phyloP scores from a whole-genome alignment of 2,113 vertebrate species.

The Pelodiscus sinensis region DNA sequence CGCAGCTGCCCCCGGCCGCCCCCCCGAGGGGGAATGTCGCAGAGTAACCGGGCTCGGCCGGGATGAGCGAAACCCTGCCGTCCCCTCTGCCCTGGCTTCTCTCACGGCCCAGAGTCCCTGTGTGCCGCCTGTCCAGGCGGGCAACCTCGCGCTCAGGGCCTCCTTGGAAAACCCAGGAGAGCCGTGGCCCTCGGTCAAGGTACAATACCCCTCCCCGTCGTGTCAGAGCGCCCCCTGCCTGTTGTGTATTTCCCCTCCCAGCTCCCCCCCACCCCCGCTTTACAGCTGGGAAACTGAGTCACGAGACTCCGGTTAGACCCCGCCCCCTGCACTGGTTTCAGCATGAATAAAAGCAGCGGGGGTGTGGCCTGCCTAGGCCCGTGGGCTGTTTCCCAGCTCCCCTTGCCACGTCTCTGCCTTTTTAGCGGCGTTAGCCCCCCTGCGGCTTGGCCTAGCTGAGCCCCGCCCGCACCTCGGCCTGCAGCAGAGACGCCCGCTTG shows the following conservation, averaged over 20 bases:
- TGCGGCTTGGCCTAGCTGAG: not conserved
- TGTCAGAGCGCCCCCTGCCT: not conserved
- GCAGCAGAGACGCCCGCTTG: not conserved
- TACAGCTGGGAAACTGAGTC: not conserved
- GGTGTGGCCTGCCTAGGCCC: too few species aligned
- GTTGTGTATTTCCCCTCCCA: not conserved
- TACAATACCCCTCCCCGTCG: not conserved
- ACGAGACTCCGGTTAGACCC: not conserved
- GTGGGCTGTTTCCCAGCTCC: not conserved
- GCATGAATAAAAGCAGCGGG: not conserved
- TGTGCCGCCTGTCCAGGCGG: not conserved
- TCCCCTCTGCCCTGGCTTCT: not conserved
- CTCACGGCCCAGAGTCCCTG: accelerated
- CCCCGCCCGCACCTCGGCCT: not conserved
- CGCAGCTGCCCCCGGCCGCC: not conserved
- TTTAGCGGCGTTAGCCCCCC: not conserved
- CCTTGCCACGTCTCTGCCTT: not conserved
- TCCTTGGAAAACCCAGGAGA: not conserved
- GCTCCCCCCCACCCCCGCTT: not conserved
- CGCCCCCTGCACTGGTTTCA: not conserved
- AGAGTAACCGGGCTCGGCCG: not conserved
- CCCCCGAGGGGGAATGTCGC: not conserved
- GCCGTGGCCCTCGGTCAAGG: not conserved
- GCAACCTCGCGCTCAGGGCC: not conserved
- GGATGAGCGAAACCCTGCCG: not conserved